Conservation (phyloP, 92 coral and sea anemone species). For the Palythoa grandis region DNA sequence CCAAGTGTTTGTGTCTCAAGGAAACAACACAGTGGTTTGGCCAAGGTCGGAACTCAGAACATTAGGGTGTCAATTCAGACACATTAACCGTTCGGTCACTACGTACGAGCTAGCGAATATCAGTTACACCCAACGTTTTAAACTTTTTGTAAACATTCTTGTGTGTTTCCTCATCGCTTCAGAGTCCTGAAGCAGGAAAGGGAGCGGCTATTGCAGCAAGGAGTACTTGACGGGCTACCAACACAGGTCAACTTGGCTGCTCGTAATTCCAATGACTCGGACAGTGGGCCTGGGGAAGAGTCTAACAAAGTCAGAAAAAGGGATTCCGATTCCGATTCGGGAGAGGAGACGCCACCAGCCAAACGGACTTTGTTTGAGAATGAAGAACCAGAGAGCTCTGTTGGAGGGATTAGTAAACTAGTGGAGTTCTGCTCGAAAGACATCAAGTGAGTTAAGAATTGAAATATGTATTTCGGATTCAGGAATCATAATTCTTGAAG, state of each 20-base stretch:
- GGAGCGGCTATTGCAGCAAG: slow-evolving; percentile 78
- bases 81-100: background rate
- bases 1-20: too few species aligned
- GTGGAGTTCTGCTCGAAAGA: slow-evolving; percentile 99
- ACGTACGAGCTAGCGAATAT: background rate
- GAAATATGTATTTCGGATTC: too few species aligned
- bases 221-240: slow-evolving; percentile 81
- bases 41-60: too few species aligned
- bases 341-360: slow-evolving; percentile 68
- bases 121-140: too few species aligned
- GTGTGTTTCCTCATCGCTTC: background rate
- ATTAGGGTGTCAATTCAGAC: too few species aligned
- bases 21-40: background rate
- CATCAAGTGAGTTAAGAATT: slow-evolving; percentile 80
- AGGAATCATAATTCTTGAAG: too few species aligned
- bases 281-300: slow-evolving; percentile 54
- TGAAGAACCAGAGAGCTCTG: slow-evolving; percentile 75
- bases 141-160: too few species aligned
- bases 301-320: slow-evolving; percentile 67
- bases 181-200: slow-evolving; percentile 80
- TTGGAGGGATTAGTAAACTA: slow-evolving; percentile 93
- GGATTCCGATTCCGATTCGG: slow-evolving; percentile 70
- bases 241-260: slow-evolving; percentile 77
- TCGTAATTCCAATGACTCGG: slow-evolving; percentile 66
- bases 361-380: slow-evolving; percentile 72